Percentiles rank a stretch among this genome's conserved stretches.
Evolutionary conservation across 2,888 invertebrate genomes (phyloP).

Genomic region (Oxyteleia sp.): DNA sequence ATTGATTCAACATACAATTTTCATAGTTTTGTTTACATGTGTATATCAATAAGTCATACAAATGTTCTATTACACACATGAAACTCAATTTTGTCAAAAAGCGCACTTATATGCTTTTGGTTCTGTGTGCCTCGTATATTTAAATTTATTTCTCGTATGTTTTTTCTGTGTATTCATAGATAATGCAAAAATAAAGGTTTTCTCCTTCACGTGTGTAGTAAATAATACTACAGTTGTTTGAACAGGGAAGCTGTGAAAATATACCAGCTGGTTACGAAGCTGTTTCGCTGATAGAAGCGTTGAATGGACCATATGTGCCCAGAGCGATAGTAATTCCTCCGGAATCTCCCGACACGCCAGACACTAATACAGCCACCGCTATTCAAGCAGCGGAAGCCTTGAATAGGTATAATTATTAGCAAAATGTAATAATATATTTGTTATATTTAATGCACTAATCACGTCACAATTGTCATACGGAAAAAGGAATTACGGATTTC

Average conservation of each 20-base stretch:
- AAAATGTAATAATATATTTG: slow-evolving; percentile 34
- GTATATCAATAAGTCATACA: too few species aligned
- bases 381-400: slow-evolving; percentile 91
- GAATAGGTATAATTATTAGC: slow-evolving; percentile 88
- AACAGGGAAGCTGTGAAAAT: slow-evolving; percentile 92
- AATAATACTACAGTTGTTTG: neutral
- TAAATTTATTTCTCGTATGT: too few species aligned
- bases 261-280: slow-evolving; percentile 98
- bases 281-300: slow-evolving; percentile 97
- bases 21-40: too few species aligned
- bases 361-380: slow-evolving; percentile 90
- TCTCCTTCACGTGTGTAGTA: too few species aligned
- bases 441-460: too few species aligned
- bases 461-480: neutral
- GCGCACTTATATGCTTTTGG: too few species aligned
- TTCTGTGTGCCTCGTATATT: too few species aligned
- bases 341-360: slow-evolving; percentile 89
- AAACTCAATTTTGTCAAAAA: too few species aligned
- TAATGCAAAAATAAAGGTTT: too few species aligned
- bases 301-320: slow-evolving; percentile 95
- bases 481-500: neutral
- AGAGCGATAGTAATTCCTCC: slow-evolving; percentile 87
- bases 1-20: too few species aligned
- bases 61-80: too few species aligned
- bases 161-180: too few species aligned